Evolutionary conservation across 2,113 vertebrate genomes (phyloP).

Genomic region (Chauna torquata): DNA sequence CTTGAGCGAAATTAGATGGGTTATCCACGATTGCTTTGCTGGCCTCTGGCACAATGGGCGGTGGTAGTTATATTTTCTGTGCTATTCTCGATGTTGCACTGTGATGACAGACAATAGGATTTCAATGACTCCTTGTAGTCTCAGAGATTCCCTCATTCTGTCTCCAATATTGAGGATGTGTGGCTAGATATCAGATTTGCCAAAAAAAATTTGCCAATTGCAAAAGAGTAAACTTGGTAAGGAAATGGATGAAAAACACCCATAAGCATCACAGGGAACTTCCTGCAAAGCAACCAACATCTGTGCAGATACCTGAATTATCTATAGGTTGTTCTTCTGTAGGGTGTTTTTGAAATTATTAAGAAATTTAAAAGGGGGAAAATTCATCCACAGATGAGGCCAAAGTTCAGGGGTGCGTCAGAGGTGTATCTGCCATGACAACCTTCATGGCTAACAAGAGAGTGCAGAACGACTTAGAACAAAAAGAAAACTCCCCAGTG

Average conservation of each 20-base stretch:
- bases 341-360: background rate
- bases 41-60: background rate
- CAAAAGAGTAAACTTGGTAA: background rate
- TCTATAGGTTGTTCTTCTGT: background rate
- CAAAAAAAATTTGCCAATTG: background rate
- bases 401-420: background rate
- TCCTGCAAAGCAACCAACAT: background rate
- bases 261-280: accelerated
- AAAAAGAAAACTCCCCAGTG: background rate
- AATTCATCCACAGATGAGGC: background rate
- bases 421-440: background rate
- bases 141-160: background rate
- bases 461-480: background rate
- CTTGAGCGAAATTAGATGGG: background rate
- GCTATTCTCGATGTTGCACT: background rate
- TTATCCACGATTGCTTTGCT: background rate
- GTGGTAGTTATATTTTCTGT: background rate
- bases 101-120: background rate
- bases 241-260: background rate
- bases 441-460: background rate
- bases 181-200: background rate
- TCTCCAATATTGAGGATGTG: background rate
- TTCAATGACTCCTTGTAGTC: background rate
- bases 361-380: background rate
- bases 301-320: background rate